Conservation (phyloP, 64 coral and sea anemone species). For the Montipora efflorescens region DNA sequence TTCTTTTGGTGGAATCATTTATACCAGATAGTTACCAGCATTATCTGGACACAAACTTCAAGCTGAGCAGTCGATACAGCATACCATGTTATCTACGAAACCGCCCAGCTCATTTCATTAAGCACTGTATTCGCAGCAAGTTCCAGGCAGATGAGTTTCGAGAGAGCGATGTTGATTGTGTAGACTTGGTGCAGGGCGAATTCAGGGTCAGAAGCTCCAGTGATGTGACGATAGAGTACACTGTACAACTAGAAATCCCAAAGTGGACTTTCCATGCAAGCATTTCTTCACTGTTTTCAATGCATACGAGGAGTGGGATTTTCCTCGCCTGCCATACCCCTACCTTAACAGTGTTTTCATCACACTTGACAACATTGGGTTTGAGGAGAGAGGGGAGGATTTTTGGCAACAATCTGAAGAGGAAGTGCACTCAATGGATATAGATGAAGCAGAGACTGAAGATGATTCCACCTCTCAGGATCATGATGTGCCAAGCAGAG, state of each 20-base stretch:
- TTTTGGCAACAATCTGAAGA: too few species aligned
- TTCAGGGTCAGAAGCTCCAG: conserved; percentile 13
- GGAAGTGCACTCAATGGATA: too few species aligned
- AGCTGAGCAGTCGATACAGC: conserved; percentile 20
- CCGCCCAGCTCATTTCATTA: conserved; percentile 21
- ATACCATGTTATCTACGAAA: conserved; percentile 32
- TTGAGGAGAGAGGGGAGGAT: neutral
- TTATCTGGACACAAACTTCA: conserved; percentile 47
- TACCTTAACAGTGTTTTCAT: conserved; percentile 34
- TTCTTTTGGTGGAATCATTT: conserved; percentile 59
- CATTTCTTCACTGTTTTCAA: conserved; percentile 45
- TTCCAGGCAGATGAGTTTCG: neutral
- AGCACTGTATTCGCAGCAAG: conserved; percentile 14
- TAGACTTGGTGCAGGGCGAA: neutral
- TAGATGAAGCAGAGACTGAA: neutral
- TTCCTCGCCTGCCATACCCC: neutral
- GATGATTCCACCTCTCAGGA: neutral
- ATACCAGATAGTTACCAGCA: conserved; percentile 58
- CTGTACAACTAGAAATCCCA: neutral
- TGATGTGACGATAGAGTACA: neutral
- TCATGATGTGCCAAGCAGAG: neutral
- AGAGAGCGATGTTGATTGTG: conserved; percentile 1
- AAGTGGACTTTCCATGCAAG: conserved; percentile 42
- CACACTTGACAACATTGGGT: neutral
- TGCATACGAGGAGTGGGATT: conserved; percentile 22